Evolutionary conservation across 2,888 invertebrate genomes (phyloP).

Genomic region (Omphaloscelis lunosa): DNA sequence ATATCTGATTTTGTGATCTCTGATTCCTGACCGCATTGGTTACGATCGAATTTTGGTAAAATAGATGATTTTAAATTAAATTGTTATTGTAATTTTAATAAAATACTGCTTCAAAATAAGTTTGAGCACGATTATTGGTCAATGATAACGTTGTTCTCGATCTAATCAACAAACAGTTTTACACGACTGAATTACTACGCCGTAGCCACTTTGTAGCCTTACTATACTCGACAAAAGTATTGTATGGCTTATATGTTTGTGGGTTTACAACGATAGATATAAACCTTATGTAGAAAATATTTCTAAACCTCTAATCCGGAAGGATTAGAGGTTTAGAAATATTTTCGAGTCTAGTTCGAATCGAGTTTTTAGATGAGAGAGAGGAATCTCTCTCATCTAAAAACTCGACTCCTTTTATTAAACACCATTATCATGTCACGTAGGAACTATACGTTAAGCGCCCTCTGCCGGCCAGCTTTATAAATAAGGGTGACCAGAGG

Average conservation of each 20-base stretch:
- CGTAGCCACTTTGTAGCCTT: constrained; percentile 25
- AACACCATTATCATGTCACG: constrained; percentile 79
- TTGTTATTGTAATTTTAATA: background rate
- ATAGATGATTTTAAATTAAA: background rate
- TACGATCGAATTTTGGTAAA: background rate
- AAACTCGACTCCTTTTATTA: constrained; percentile 73
- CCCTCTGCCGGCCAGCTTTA: constrained; percentile 69
- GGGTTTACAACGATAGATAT: background rate
- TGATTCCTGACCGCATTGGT: constrained; percentile 34
- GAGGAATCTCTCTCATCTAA: constrained; percentile 56
- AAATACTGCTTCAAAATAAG: background rate
- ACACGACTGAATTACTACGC: constrained; percentile 17
- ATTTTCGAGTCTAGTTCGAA: no score
- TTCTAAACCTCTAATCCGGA: constrained; percentile 5
- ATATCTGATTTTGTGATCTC: constrained; percentile 48
- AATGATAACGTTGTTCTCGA: background rate
- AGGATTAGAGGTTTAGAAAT: no score
- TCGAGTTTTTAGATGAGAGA: no score
- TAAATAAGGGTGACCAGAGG: constrained; percentile 70
- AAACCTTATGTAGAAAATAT: background rate
- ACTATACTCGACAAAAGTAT: background rate
- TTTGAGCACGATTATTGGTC: background rate
- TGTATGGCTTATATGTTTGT: background rate
- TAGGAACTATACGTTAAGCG: constrained; percentile 74
- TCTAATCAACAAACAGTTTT: background rate